These are phyloP conservation scores for Sphaeridia pumilis DNA, from an alignment of 2,888 invertebrate genomes.

Conservation along the genomic window DNA sequence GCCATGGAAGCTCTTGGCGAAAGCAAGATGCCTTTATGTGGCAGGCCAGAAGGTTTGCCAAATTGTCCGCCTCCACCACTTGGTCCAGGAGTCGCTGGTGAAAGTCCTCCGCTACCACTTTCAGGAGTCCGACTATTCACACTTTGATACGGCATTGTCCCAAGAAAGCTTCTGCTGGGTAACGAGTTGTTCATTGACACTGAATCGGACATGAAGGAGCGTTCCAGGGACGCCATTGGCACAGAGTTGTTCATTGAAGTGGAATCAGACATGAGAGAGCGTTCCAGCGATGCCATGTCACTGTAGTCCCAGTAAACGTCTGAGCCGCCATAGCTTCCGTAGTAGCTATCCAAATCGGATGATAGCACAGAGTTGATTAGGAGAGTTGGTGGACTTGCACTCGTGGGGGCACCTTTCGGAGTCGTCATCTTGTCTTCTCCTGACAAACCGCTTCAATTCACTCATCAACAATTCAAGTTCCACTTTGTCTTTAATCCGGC, in stretches of 20 bases:
- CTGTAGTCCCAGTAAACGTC: conserved; percentile 28
- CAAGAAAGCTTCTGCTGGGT: conserved; percentile 13
- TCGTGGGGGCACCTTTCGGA: not conserved
- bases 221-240: conserved; percentile 21
- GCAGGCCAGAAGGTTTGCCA: not conserved
- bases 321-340: conserved; percentile 13
- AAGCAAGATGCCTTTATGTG: conserved; percentile 6
- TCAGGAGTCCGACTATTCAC: conserved; percentile 4
- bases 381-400: conserved; percentile 18
- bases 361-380: conserved; percentile 19
- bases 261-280: conserved; percentile 19
- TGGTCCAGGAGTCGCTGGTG: not conserved
- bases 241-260: conserved; percentile 15
- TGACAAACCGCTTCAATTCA: too few species aligned
- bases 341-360: conserved; percentile 15
- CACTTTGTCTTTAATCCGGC: too few species aligned
- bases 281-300: conserved; percentile 24
- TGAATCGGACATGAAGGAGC: conserved; percentile 19
- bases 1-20: conserved; percentile 21
- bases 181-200: conserved; percentile 15
- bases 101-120: conserved; percentile 3
- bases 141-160: conserved; percentile 8
- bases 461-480: too few species aligned
- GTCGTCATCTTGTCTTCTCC: not conserved
- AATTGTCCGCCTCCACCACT: conserved; percentile 7